Conservation (phyloP, 2,888 invertebrate genomes). For the Trichopria drosophilae region DNA sequence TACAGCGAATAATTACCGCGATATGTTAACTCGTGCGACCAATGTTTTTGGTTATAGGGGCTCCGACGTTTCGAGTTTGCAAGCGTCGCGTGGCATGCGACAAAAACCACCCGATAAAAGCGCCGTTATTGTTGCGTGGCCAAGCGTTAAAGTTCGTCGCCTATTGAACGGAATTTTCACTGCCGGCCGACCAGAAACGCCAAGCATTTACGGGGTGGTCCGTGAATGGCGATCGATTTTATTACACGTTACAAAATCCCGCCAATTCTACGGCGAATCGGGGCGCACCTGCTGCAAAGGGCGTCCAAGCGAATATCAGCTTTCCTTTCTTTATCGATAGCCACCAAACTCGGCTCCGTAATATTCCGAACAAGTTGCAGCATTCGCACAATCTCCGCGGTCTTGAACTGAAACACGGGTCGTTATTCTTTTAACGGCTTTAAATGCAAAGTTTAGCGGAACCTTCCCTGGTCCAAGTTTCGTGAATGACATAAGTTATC, state of each 20-base stretch:
- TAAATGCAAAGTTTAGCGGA: no score
- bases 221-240: conserved; percentile 44
- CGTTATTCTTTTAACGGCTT: no score
- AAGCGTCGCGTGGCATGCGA: background rate
- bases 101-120: conserved; percentile 38
- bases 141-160: conserved; percentile 44
- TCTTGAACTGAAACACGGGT: no score
- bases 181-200: conserved; percentile 26
- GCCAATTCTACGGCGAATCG: conserved; percentile 35
- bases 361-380: conserved; percentile 24
- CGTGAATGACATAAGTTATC: no score
- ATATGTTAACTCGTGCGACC: no score
- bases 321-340: conserved; percentile 27
- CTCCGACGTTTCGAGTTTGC: no score
- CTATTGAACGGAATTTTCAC: conserved; percentile 36
- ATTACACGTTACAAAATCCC: conserved; percentile 37
- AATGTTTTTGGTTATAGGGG: no score
- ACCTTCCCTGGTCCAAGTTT: no score
- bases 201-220: conserved; percentile 14
- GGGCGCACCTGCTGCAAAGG: conserved; percentile 17
- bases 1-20: no score
- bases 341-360: conserved; percentile 11
- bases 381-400: conserved; percentile 23
- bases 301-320: conserved; percentile 21
- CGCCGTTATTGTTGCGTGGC: conserved; percentile 40